phyloP scores from a whole-genome alignment of 1,140 invertebrate species.

The Heliconius hermathena region DNA sequence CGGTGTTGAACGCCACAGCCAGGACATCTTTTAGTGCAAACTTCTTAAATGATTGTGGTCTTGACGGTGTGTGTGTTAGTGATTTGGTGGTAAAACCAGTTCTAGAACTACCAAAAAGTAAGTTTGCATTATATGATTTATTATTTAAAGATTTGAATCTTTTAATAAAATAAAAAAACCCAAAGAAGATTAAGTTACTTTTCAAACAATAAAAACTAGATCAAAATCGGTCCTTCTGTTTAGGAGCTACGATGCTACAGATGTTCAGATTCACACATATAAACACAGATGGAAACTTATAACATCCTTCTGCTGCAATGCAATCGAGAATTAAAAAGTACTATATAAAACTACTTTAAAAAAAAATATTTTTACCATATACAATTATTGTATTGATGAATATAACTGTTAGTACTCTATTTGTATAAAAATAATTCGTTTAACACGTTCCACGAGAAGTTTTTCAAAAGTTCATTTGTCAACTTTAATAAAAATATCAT shows the following conservation, averaged over 20 bases:
- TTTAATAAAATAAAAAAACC: no score
- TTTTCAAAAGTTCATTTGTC: no score
- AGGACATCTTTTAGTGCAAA: constrained; percentile 90
- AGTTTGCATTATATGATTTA: constrained; percentile 28
- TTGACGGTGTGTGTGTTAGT: constrained; percentile 94
- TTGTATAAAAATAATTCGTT: not conserved
- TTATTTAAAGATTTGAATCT: not conserved
- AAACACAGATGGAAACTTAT: no score
- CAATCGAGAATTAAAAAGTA: no score
- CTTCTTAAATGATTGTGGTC: constrained; percentile 96
- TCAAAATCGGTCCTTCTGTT: no score
- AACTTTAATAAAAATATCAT: no score
- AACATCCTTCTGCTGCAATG: no score
- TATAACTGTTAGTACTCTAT: not conserved
- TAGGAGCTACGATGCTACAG: no score
- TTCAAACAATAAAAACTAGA: no score
- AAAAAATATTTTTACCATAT: not conserved
- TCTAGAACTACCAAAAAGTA: constrained; percentile 83
- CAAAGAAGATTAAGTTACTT: no score
- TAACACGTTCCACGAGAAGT: no score
- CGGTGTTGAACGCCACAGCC: constrained; percentile 94
- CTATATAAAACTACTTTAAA: not conserved
- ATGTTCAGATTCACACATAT: no score
- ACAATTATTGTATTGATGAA: not conserved
- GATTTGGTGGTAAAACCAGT: constrained; percentile 88